Evolutionary conservation across 1,140 invertebrate genomes (phyloP).

Genomic region (Tribolium madens): DNA sequence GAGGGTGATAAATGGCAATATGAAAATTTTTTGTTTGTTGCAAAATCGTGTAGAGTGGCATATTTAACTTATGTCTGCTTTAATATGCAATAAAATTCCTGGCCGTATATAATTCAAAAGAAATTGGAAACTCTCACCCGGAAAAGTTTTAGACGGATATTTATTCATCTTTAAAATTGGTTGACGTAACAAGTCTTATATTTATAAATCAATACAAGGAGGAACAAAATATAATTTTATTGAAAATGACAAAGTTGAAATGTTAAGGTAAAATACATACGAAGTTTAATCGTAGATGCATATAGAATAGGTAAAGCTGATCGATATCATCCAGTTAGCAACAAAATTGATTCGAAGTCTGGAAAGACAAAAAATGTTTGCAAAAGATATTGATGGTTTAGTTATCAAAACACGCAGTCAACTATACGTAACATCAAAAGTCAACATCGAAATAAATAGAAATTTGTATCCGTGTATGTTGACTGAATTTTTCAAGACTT

Average conservation of each 20-base stretch:
- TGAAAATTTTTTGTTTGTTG: neutral
- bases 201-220: neutral
- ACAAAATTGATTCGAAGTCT: slow-evolving; percentile 1
- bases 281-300: neutral
- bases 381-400: neutral
- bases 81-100: slow-evolving; percentile 33
- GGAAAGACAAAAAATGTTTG: neutral
- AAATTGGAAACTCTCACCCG: slow-evolving; percentile 18
- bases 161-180: slow-evolving; percentile 4
- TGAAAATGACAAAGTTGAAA: neutral
- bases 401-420: neutral
- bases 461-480: neutral
- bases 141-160: slow-evolving; percentile 4
- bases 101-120: slow-evolving; percentile 8
- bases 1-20: neutral
- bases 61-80: slow-evolving; percentile 13
- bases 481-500: neutral
- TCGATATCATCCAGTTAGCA: neutral
- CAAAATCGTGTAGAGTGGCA: neutral
- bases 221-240: neutral
- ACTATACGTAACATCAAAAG: neutral
- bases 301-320: neutral
- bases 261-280: neutral
- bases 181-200: neutral
- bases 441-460: neutral